Base-by-base conservation (phyloP, 1,140 invertebrate genomes). In the Drosophila orena region DNA sequence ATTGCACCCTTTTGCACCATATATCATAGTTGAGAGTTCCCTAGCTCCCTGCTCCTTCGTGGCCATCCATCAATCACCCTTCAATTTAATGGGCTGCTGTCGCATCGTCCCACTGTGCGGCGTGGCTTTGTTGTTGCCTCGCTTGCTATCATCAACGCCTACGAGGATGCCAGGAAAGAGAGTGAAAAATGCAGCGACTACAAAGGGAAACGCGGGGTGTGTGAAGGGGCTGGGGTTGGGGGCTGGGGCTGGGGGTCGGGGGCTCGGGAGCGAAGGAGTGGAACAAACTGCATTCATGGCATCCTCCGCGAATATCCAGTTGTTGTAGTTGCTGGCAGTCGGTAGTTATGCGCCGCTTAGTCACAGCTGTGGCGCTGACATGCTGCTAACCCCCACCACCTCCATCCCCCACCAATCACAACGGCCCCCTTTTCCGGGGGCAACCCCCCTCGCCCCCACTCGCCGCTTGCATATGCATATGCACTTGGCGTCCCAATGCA, bases 321-420 rank as follows among this genome's bases (percentile, higher is more conserved):
- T 47, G 66, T 38, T 62, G 61, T 54, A 62, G 79, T 61, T 66
- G 72, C 60, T 79, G 71, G 57, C 77, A 70, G 77, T 77, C 80
- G 77, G 77, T 81, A 81, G 81, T 86, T 86, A 86, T 83, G 79
- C 83, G 79, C 83, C 83, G 83, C 83, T 88, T 86, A 86, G 83
- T 88, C 83, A 86, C 83, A 86, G 84, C 79, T 86, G 83, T 89
- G 83, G 70, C 83, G 83, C 79, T 86, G 81, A 85, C 81, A 85
- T 74, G 50, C 57, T 58, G 56, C 56, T 8, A 30, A 2, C 30
- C 2, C 46, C 57, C 42, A 2, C 1, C 53, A 20, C 61, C 10
- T 38, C 20, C 5, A 17, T 14, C n/a, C 3, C 17, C 2, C 5
- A 27, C 24, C 24, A 27, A 27, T 27, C 24, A 27, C 24, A 27